Percentiles rank a stretch among this genome's conserved stretches.
Evolutionary conservation across 1,140 invertebrate genomes (phyloP).

Genomic region (Anastrepha obliqua): DNA sequence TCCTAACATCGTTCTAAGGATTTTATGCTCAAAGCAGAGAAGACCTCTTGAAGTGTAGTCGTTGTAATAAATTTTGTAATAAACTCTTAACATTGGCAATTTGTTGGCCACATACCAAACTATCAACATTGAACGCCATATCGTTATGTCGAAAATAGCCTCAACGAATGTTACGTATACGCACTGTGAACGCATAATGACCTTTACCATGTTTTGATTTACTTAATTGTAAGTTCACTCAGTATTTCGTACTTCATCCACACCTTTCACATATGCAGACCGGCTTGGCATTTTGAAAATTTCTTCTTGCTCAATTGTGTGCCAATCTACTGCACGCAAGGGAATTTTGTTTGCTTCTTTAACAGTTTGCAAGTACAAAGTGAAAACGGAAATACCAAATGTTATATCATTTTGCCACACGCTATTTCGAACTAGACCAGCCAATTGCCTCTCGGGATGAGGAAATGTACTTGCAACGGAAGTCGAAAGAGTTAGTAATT

Average conservation of each 20-base stretch:
- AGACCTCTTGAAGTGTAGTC: no score
- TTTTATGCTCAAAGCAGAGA: no score
- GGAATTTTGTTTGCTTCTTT: not conserved
- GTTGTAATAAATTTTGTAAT: no score
- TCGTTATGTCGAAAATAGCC: no score
- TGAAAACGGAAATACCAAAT: slow-evolving; percentile 51
- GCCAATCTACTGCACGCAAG: not conserved
- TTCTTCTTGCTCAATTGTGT: not conserved
- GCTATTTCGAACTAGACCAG: not conserved
- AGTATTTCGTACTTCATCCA: not conserved
- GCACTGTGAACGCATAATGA: not conserved
- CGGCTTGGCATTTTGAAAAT: not conserved
- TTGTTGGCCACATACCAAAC: no score
- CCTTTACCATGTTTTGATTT: not conserved
- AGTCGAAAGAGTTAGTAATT: slow-evolving; percentile 50
- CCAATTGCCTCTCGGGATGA: not conserved
- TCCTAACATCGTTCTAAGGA: no score
- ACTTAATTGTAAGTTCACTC: not conserved
- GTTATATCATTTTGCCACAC: slow-evolving; percentile 47
- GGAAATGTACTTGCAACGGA: slow-evolving; percentile 1
- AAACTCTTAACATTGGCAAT: no score
- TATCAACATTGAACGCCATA: no score
- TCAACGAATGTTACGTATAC: slow-evolving; percentile 22
- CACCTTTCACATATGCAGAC: not conserved
- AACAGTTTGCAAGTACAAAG: slow-evolving; percentile 20